Evolutionary conservation across 2,113 vertebrate genomes (phyloP), one percentile per base, ranked within the genome.

Genomic region (Mirounga angustirostris): DNA sequence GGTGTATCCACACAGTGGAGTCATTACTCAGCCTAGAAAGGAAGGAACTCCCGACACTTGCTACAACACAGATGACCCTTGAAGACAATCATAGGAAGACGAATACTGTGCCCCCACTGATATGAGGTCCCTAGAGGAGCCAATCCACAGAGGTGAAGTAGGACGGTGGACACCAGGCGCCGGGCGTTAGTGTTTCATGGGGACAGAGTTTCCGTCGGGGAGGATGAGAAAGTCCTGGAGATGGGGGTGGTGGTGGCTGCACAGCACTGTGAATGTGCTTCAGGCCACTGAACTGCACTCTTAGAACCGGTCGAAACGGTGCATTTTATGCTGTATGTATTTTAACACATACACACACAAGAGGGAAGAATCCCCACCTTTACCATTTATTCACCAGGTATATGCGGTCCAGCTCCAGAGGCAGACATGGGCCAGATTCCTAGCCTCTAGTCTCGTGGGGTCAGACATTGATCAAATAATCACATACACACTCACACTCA

Each of bases 31-130:
- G 46, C 30, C 59, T 26, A 56, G 43, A 56, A 24, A 56, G 46
- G 14, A 59, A 63, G 81, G 50, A 0, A 8, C 15, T 5, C 36
- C 40, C 40, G 26, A 33, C 43, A 12, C 33, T n/a, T 30, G 19
- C 54, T 22, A 5, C 30, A 7, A 28, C 43, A 4, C 2, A 12
- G 16, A 10, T 4, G 26, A 12, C 10, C 43, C 33, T 3, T 0
- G 54, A 30, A 10, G 36, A 6, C 61, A 0, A 65, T 36, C 43
- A 13, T 33, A 6, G 1, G 19, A 43, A 28, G 54, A 10, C 30
- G 43, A 12, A 69, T 56, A 18, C 84, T 13, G 11, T 4, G 33
- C 19, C 18, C 4, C 24, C 1, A 11, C 76, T 40, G 24, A 28
- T 1, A 18, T 12, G 40, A 61, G 76, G 63, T 30, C 19, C 43